These are phyloP conservation scores for Anhinga rufa DNA, from an alignment of 2,113 vertebrate species.

Conservation along the genomic window DNA sequence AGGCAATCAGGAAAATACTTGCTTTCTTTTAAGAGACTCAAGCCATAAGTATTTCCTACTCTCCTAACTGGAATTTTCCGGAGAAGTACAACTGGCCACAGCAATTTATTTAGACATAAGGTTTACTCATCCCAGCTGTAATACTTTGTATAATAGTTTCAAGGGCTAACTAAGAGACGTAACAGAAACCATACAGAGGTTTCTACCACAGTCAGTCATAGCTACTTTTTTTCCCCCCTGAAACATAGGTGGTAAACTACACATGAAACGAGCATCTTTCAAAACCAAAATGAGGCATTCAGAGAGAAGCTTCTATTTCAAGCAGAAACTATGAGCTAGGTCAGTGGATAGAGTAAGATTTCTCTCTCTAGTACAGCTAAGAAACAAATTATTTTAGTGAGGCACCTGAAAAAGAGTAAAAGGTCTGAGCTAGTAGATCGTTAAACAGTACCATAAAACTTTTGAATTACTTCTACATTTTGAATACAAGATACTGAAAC, in stretches of 20 bases:
- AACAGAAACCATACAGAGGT: neutral
- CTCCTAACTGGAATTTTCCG: neutral
- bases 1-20: neutral
- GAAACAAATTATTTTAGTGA: neutral
- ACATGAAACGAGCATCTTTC: neutral
- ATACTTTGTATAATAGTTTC: neutral
- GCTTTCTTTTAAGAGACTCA: neutral
- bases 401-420: neutral
- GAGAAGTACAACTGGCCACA: neutral
- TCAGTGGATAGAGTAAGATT: neutral
- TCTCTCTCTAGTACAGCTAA: neutral
- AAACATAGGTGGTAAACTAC: neutral
- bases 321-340: neutral
- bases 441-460: neutral
- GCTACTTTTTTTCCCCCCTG: neutral
- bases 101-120: neutral
- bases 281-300: neutral
- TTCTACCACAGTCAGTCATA: neutral
- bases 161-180: neutral
- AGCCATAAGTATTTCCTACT: neutral
- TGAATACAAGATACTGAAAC: neutral
- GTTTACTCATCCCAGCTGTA: neutral
- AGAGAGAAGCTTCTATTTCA: neutral
- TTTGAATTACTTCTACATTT: neutral
- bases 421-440: neutral